Evolutionary conservation across 2,888 invertebrate genomes (phyloP).

Genomic region (Spodoptera exigua): DNA sequence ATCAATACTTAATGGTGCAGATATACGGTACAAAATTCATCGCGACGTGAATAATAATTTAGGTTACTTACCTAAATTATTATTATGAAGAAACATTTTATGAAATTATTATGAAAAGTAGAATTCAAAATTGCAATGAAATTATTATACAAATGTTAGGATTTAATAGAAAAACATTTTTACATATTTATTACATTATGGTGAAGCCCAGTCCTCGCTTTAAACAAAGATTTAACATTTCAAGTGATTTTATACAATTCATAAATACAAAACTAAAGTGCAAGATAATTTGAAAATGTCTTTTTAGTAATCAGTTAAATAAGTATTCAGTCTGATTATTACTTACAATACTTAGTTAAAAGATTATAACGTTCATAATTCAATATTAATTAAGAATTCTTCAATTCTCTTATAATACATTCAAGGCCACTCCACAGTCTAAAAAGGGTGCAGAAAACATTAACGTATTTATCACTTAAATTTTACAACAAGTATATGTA

Average conservation of each 20-base stretch:
- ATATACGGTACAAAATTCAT: slow-evolving; percentile 14
- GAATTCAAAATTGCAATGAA: slow-evolving; percentile 8
- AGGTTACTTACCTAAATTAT: no score
- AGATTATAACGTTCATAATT: not conserved
- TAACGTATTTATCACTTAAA: slow-evolving; percentile 12
- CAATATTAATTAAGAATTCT: slow-evolving; percentile 16
- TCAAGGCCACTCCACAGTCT: slow-evolving; percentile 25
- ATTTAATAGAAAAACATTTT: slow-evolving; percentile 22
- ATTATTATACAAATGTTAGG: slow-evolving; percentile 17
- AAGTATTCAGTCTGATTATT: slow-evolving; percentile 34
- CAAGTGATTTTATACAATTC: slow-evolving; percentile 18
- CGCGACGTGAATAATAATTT: slow-evolving; percentile 5
- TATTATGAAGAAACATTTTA: slow-evolving; percentile 8
- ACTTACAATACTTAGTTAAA: slow-evolving; percentile 5
- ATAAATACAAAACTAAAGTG: slow-evolving; percentile 13
- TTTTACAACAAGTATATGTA: no score
- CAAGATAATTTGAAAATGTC: slow-evolving; percentile 33
- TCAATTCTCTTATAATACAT: slow-evolving; percentile 15
- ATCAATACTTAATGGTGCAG: slow-evolving; percentile 4
- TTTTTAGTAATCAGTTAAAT: slow-evolving; percentile 41
- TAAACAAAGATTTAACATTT: slow-evolving; percentile 17
- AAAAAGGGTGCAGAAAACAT: slow-evolving; percentile 30
- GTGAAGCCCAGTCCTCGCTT: slow-evolving; percentile 8
- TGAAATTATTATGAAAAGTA: slow-evolving; percentile 18
- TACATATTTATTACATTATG: slow-evolving; percentile 5